These are phyloP conservation scores for Biston betularia DNA, from an alignment of 2,888 invertebrate species.

Conservation along the genomic window DNA sequence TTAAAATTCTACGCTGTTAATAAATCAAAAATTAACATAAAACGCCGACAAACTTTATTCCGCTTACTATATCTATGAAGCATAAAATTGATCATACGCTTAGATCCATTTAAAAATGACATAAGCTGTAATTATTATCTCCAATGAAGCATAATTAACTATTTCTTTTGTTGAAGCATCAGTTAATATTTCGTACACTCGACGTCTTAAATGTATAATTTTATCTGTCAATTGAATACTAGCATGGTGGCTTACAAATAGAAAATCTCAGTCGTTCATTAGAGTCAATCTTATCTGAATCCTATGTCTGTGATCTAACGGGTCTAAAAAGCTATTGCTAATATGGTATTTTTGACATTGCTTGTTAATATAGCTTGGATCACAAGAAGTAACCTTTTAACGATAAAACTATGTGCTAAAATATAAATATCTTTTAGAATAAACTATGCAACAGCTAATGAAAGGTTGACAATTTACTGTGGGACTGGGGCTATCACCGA, in stretches of 20 bases:
- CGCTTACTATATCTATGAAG: neutral
- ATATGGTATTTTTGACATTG: constrained; percentile 15
- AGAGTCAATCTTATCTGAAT: constrained; percentile 60
- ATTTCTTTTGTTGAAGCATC: constrained; percentile 29
- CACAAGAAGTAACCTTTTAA: constrained; percentile 1
- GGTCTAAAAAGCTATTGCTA: constrained; percentile 57
- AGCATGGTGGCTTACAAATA: constrained; percentile 52
- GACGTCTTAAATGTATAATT: constrained; percentile 43
- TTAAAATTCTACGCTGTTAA: too few species aligned
- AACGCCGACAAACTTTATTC: neutral
- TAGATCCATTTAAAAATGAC: constrained; percentile 11
- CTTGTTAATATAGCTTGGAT: neutral
- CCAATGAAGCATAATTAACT: constrained; percentile 27
- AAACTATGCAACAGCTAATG: constrained; percentile 5
- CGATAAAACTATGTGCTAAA: constrained; percentile 13
- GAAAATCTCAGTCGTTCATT: constrained; percentile 52
- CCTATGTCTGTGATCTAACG: constrained; percentile 63
- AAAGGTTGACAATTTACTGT: constrained; percentile 16
- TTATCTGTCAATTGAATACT: constrained; percentile 52
- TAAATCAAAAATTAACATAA: neutral
- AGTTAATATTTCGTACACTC: constrained; percentile 28
- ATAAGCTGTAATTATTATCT: constrained; percentile 22
- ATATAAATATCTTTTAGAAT: constrained; percentile 15
- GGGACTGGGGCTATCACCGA: constrained; percentile 21
- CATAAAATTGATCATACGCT: constrained; percentile 1